phyloP scores from a whole-genome alignment of 2,888 invertebrate species.

The Lordiphosa andalusiaca region DNA sequence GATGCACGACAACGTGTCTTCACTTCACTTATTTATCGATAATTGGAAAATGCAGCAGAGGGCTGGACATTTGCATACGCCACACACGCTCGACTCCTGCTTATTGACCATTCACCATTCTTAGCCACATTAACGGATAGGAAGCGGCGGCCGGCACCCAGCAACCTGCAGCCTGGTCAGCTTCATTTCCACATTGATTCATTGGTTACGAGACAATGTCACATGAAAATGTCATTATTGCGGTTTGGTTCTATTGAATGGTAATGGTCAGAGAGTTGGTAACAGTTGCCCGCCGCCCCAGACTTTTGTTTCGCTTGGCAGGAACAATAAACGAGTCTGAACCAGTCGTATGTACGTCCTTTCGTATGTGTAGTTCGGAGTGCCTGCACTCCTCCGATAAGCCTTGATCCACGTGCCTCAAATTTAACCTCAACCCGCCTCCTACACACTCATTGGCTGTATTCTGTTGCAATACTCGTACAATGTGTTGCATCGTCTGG shows the following conservation, averaged over 20 bases:
- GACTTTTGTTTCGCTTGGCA: constrained; percentile 29
- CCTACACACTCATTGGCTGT: not conserved
- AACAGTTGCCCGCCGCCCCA: constrained; percentile 30
- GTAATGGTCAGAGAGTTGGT: constrained; percentile 4
- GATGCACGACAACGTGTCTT: constrained; percentile 38
- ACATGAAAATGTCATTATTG: constrained; percentile 52
- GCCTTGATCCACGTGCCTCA: constrained; percentile 45
- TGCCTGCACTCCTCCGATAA: constrained; percentile 59
- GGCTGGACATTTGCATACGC: constrained; percentile 3
- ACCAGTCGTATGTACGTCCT: not conserved
- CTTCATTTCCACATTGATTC: constrained; percentile 52
- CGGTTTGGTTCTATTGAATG: constrained; percentile 13
- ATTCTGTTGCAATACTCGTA: constrained; percentile 6
- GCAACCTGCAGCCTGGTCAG: not conserved
- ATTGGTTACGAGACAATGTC: constrained; percentile 48
- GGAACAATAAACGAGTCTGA: constrained; percentile 43
- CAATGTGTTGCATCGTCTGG: constrained; percentile 50
- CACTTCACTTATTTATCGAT: constrained; percentile 65
- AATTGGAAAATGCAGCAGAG: constrained; percentile 56
- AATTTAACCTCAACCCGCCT: not conserved
- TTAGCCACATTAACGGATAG: constrained; percentile 48
- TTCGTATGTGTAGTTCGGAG: not conserved
- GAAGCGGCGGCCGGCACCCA: constrained; percentile 10
- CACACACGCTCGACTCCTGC: not conserved
- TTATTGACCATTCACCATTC: constrained; percentile 50